Evolutionary conservation across 2,888 invertebrate genomes (phyloP), one percentile per base, ranked within the genome.

Genomic region (Drosophila borealis): DNA sequence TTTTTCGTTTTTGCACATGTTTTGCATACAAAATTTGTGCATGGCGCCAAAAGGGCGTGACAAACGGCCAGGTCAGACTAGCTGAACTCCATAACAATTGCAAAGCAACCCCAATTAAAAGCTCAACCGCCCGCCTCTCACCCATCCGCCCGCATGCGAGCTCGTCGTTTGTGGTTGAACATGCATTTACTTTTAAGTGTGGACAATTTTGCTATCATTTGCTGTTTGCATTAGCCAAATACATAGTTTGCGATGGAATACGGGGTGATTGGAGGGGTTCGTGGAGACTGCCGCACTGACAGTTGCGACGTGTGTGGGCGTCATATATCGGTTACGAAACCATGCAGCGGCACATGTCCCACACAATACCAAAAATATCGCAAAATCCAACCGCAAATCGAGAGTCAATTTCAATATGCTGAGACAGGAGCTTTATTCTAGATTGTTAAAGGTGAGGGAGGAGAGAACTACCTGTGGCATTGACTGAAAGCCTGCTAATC

Each of bases 291-390:
- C 9, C 50, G 10, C 11, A 9, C n/a, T 14, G 17, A 9, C 34
- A 33, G 25, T 8, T 48, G 42, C 82, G 67, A 71, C 86, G 82
- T 83, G 83, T 83, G 83, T 83, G 83, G 83, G 87, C 83, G 87
- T 87, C 63, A 77, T 83, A 21, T 55, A 83, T 83, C 87, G 61
- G 78, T 83, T 83, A 68, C 79, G 78, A 81, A 68, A 70, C 74
- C 70, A 81, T 57, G 74, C 36, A 59, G 69, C 21, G 51, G 55
- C 51, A 55, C 42, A 46, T 51, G 63, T 44, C 45, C 55, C 55
- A 37, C 55, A 37, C 50, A 46, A 61, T 44, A 21, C 29, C 41
- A 55, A 46, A 65, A 17, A 29, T 14, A 59, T 17, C 34, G 25
- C n/a, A 17, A 29, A 29, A 19, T 13, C 57, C 37, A 81, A 77